A percentile compares a stretch with the other conserved stretches of the same genome.
phyloP scores from a whole-genome alignment of 2,888 invertebrate species.

The Lasioglossum lativentre region DNA sequence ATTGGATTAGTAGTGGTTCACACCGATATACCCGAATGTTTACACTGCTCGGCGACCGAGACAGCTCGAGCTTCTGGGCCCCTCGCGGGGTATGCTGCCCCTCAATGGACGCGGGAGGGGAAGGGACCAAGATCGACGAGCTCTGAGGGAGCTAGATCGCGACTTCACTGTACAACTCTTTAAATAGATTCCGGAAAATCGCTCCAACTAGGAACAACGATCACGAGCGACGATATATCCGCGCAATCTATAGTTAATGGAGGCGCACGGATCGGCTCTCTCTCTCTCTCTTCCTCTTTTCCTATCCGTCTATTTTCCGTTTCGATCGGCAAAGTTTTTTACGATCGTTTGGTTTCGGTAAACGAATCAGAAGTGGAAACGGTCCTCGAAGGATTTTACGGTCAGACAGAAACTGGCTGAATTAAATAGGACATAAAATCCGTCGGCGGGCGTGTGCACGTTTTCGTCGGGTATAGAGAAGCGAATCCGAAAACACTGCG shows the following conservation, averaged over 20 bases:
- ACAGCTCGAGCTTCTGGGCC: no score
- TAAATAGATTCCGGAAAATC: slow-evolving; percentile 25
- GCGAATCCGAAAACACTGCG: slow-evolving; percentile 40
- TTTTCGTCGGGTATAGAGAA: slow-evolving; percentile 43
- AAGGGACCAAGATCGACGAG: no score
- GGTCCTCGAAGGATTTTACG: slow-evolving; percentile 26
- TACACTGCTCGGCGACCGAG: no score
- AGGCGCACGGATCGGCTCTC: background rate
- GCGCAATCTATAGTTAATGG: background rate
- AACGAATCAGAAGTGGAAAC: background rate
- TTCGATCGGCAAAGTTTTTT: background rate
- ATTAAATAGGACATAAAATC: slow-evolving; percentile 46
- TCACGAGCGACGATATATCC: background rate
- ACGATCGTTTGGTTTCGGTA: slow-evolving; percentile 11
- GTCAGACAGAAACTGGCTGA: background rate
- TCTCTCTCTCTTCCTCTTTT: background rate
- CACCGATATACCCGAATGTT: no score
- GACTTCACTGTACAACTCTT: no score
- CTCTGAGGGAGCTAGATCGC: no score
- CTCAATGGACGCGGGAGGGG: no score
- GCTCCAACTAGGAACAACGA: background rate
- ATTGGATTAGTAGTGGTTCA: no score
- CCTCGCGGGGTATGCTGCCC: no score
- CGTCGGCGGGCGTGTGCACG: slow-evolving; percentile 3
- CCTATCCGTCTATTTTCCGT: background rate